These are phyloP conservation scores for Sander vitreus DNA, from an alignment of 2,113 vertebrate species.

Conservation along the genomic window DNA sequence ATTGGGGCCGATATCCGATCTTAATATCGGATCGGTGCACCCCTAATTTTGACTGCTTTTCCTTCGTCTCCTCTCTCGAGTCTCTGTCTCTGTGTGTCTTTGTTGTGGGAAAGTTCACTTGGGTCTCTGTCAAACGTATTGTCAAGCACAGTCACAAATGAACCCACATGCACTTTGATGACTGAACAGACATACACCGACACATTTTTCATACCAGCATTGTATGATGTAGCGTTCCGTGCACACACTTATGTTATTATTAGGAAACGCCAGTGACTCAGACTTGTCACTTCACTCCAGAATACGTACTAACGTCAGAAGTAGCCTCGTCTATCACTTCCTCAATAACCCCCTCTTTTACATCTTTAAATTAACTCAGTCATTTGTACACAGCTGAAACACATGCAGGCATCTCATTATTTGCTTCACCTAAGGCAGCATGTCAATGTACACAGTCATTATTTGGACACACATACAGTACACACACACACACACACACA, in stretches of 20 bases:
- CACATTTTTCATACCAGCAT: neutral
- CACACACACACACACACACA: neutral
- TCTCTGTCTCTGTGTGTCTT: constrained; percentile 17
- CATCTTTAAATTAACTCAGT: too few relatives aligned
- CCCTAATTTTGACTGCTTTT: constrained; percentile 9
- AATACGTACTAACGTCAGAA: constrained; percentile 1
- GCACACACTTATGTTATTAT: constrained; percentile 23
- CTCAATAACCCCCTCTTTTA: neutral
- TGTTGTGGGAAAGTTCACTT: constrained; percentile 50
- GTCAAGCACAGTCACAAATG: constrained; percentile 42
- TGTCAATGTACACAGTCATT: neutral
- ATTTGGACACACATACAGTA: neutral
- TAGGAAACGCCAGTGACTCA: constrained; percentile 37
- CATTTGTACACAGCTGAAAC: neutral
- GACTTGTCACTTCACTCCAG: constrained; percentile 9
- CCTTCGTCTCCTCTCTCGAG: neutral
- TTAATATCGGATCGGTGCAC: too few relatives aligned
- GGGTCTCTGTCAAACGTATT: constrained; percentile 49
- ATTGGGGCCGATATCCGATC: too few relatives aligned
- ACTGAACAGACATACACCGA: neutral
- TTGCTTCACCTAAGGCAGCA: neutral
- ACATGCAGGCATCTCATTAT: neutral
- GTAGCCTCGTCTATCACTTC: neutral
- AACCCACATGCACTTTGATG: neutral
- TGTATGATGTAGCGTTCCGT: neutral